Evolutionary conservation across 2,888 invertebrate genomes (phyloP).

Genomic region (Nebria brevicollis): DNA sequence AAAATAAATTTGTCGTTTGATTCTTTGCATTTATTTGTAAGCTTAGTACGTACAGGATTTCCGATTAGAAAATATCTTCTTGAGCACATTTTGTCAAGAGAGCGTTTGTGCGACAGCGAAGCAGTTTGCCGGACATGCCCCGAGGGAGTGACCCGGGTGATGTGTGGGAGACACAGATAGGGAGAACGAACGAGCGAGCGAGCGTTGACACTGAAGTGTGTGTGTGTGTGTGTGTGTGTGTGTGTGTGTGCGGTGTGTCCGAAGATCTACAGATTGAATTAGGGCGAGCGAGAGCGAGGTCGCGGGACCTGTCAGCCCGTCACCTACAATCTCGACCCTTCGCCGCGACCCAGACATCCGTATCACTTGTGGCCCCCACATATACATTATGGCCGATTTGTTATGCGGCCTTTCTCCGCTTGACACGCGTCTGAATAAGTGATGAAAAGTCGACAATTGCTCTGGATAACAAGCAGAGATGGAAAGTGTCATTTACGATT

Average conservation of each 20-base stretch:
- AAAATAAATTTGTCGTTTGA: background rate
- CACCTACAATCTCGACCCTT: conserved; percentile 35
- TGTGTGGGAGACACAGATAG: background rate
- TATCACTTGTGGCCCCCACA: conserved; percentile 35
- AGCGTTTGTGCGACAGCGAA: background rate
- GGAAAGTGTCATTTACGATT: background rate
- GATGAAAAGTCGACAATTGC: background rate
- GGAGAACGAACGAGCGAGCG: background rate
- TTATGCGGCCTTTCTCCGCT: background rate
- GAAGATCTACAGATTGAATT: conserved; percentile 23
- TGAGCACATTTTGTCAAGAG: background rate
- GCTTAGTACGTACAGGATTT: no score
- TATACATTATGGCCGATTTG: background rate
- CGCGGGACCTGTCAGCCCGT: conserved; percentile 21
- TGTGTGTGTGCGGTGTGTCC: conserved; percentile 7
- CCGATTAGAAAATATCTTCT: no score
- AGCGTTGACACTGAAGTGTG: background rate
- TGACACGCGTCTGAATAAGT: background rate
- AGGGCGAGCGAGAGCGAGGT: conserved; percentile 19
- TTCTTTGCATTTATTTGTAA: no score
- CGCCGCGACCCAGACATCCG: conserved; percentile 21
- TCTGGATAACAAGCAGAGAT: background rate
- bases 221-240: no score
- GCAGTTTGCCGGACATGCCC: conserved; percentile 17
- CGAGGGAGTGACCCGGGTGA: conserved; percentile 4